phyloP scores from a whole-genome alignment of 2,113 vertebrate species.

The Cinclus mexicanus region DNA sequence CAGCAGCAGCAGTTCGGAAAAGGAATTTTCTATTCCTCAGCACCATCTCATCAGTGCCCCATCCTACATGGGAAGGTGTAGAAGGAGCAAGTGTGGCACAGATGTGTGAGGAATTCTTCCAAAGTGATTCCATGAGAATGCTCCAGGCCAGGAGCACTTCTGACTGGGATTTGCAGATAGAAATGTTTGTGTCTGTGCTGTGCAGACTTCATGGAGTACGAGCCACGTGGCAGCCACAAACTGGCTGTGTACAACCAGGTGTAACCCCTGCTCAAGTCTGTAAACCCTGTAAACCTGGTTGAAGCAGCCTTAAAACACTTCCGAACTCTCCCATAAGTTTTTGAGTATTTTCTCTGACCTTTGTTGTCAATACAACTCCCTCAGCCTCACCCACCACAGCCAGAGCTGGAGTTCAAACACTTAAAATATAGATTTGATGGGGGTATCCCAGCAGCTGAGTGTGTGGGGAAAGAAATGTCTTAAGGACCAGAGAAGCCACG shows the following conservation, averaged over 20 bases:
- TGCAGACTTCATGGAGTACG: background rate
- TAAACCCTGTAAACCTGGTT: too few species aligned
- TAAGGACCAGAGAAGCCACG: accelerated
- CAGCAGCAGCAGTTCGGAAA: background rate
- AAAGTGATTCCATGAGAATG: background rate
- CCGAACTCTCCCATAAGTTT: background rate
- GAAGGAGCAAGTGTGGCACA: background rate
- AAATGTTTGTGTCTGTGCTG: background rate
- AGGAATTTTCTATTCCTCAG: background rate
- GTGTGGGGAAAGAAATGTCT: background rate
- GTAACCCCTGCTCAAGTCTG: accelerated
- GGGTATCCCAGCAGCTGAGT: background rate
- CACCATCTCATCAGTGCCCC: background rate
- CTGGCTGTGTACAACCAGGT: background rate
- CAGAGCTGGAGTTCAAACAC: background rate
- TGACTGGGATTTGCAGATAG: background rate
- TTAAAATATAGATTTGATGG: background rate
- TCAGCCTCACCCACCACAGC: background rate
- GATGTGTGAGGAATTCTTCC: background rate
- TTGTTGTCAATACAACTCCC: background rate
- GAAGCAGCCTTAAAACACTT: background rate
- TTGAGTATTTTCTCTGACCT: background rate
- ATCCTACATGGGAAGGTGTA: background rate
- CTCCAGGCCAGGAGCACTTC: background rate
- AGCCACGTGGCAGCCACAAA: accelerated